phyloP scores from a whole-genome alignment of 1,140 invertebrate species.

The Camponotus vicinus region DNA sequence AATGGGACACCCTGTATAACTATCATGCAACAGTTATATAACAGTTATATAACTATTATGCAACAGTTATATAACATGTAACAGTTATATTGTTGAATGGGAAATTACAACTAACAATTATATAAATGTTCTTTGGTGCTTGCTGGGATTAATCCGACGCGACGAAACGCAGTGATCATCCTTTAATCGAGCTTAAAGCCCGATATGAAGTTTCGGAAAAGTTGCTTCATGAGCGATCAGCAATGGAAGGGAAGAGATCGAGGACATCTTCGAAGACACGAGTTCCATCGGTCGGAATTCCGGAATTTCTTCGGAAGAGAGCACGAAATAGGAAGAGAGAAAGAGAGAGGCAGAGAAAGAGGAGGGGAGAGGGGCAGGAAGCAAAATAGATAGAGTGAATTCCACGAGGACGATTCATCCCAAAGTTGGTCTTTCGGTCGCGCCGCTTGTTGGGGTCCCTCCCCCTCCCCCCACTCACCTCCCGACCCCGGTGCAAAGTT shows the following conservation, averaged over 20 bases:
- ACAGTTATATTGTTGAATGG: too few relatives aligned
- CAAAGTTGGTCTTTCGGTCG: constrained; percentile 54
- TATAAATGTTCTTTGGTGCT: too few relatives aligned
- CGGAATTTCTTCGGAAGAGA: constrained; percentile 5
- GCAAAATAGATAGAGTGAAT: constrained; percentile 57
- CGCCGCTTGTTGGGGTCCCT: constrained; percentile 11
- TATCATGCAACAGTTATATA: too few relatives aligned
- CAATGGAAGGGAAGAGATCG: not conserved
- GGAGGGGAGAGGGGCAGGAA: not conserved
- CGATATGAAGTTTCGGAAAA: not conserved
- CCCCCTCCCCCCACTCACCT: not conserved
- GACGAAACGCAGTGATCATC: too few relatives aligned
- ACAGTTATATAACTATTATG: too few relatives aligned
- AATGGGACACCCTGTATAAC: too few relatives aligned
- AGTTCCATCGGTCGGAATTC: constrained; percentile 8
- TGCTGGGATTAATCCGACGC: too few relatives aligned
- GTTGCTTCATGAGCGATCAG: not conserved
- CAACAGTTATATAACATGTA: too few relatives aligned
- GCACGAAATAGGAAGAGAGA: not conserved
- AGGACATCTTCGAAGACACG: constrained; percentile 27
- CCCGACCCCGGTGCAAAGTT: constrained; percentile 31
- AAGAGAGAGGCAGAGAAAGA: not conserved
- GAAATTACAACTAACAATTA: too few relatives aligned
- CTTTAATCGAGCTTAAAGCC: not conserved
- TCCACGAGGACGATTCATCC: constrained; percentile 56